Base-by-base conservation (phyloP, 2,113 vertebrate species). In the Danio rerio region DNA sequence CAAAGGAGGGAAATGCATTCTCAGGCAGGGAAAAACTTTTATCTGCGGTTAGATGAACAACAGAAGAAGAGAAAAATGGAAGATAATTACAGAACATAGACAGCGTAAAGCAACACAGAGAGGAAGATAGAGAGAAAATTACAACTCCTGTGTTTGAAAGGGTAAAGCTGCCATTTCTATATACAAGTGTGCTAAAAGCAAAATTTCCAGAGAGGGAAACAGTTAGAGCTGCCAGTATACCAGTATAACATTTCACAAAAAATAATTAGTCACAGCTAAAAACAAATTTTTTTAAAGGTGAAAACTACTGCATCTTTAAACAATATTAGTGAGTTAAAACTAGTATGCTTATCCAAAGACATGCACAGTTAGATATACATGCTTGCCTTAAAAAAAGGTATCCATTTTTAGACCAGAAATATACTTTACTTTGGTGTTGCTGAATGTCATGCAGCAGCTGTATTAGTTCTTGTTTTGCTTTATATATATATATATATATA, bases 11-110 rank as follows among this genome's bases (percentile, higher is more conserved):
- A 61, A 76, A 61, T 70, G 10, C 10, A 42, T 49, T 77, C 56
- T 47, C 12, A 31, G 11, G 42, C 13, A 5, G n/a, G 6, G 1
- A n/a, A 13, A 58, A 58, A n/a, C 45, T 8, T 4, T 68, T 68
- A 8, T 47, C 16, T 62, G 40, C 43, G 9, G 72, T 45, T 74
- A 74, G 52, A 21, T 21, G 42, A 21, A 76, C 56, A 75, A 58
- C 53, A 76, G 9, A 75, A n/a, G 45, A 52, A 10, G n/a, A 62
- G 12, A 50, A 62, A 20, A 45, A 49, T 49, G 10, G 12, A 16
- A 58, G 6, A 58, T 4, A 45, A 52, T 61, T 31, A 77, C 13
- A 63, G 45, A 50, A 49, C 42, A 16, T 62, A 63, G 20, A n/a
- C 18, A 52, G 69, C 21, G 12, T 52, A 52, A 52, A 16, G 20